Evolutionary conservation across 2,888 invertebrate genomes (phyloP).

Genomic region (Hemithea aestivaria): DNA sequence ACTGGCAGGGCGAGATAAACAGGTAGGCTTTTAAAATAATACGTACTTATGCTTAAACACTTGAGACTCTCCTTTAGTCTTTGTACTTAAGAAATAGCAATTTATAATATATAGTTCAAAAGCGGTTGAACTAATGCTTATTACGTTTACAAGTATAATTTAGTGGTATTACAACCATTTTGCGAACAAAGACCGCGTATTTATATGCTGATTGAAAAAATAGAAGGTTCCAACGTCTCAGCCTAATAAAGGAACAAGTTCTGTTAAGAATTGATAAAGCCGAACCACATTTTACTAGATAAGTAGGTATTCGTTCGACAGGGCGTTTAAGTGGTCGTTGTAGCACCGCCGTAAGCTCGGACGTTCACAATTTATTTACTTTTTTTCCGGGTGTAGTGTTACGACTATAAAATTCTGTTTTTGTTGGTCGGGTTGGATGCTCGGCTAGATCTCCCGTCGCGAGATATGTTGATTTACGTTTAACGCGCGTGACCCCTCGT

Average conservation of each 20-base stretch:
- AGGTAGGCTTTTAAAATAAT: no score
- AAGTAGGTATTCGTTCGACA: slow-evolving; percentile 34
- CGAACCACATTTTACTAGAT: slow-evolving; percentile 28
- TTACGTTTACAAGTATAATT: slow-evolving; percentile 2
- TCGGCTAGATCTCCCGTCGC: slow-evolving; percentile 74
- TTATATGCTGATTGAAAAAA: slow-evolving; percentile 18
- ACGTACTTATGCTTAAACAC: no score
- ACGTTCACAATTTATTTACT: slow-evolving; percentile 70
- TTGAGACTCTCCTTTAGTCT: no score
- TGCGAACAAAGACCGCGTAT: slow-evolving; percentile 17
- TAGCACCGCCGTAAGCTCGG: slow-evolving; percentile 44
- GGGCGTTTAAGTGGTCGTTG: slow-evolving; percentile 39
- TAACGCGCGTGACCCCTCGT: slow-evolving; percentile 76
- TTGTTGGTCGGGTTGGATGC: slow-evolving; percentile 68
- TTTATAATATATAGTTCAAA: no score
- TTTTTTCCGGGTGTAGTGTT: slow-evolving; percentile 73
- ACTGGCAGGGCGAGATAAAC: no score
- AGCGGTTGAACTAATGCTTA: background rate
- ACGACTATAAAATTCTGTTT: slow-evolving; percentile 74
- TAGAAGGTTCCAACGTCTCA: slow-evolving; percentile 14
- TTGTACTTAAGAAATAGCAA: no score
- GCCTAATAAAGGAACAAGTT: slow-evolving; percentile 24
- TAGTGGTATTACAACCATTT: slow-evolving; percentile 11
- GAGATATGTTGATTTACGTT: slow-evolving; percentile 80
- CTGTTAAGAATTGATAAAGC: slow-evolving; percentile 22